Evolutionary conservation across 2,888 invertebrate species (phyloP), one percentile per base, ranked within the genome.

Genomic region (Caenorhabditis sp.): DNA sequence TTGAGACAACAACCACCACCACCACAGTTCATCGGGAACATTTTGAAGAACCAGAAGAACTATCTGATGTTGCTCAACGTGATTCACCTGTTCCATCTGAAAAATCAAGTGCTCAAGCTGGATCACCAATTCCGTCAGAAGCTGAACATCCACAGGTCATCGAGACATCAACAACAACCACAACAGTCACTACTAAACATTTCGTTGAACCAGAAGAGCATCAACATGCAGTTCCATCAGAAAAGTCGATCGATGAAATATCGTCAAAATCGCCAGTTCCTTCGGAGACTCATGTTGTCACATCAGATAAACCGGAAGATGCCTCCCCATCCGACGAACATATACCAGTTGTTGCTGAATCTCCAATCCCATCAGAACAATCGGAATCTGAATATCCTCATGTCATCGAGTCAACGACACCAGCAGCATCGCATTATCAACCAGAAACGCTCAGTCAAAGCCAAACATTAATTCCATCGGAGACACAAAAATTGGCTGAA

Each of bases 1-100:
- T 65, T 65, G n/a, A 65, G 65, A 62, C 65, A 61, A 51, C 51
- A 51, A 66, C 66, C 21, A 66, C 66, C 3, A 66, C 67, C 1
- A 67, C 62, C 17, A 58, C 53, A 8, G 58, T 62, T 31, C 31
- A 31, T 23, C 57, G 62, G 0, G 53, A 67, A 50, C 50, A 58
- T 31, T 50, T 58, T 17, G 67, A 68, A 1, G 53, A 62, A 14
- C 19, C 23, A 10, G 53, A 53, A 23, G 19, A 19, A 23, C 21
- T n/a, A 51, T 12, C 10, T 6, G 51, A 51, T 8, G 51, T 5
- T 23, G 24, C 10, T 19, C 21, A 21, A 21, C 12, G 23, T 12
- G 23, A 53, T 21, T 53, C 24, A 21, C 19, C 21, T 21, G 53
- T 17, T 14, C n/a, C 27, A 58, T 31, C 58, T 27, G 58, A 58